Evolutionary conservation across 2,888 invertebrate genomes (phyloP), one percentile per base, ranked within the genome.

Genomic region (Strigamia maritima): DNA sequence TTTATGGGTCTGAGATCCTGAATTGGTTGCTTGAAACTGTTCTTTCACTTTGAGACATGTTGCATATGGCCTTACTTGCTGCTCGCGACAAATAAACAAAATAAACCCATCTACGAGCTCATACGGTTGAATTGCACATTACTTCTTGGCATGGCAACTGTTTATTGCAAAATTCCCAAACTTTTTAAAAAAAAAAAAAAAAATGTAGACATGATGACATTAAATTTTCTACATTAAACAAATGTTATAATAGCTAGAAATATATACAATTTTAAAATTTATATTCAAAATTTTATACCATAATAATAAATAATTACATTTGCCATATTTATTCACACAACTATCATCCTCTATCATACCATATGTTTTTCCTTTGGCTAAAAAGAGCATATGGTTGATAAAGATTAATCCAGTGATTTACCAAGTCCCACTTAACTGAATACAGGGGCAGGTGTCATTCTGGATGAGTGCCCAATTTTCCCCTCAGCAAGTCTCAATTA

Each of bases 371-470:
- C 19, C 2, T 54, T 7, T 2, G 60, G 60, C 6, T 12, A 60
- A 22, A 12, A 24, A 22, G 60, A 60, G 60, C 60, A 60, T 19
- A 24, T 60, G 60, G 60, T 60, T 24, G 60, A 22, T 24, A 24
- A 22, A 24, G 60, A 60, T 60, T 19, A 60, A 60, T 60, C 60
- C 24, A 19, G 19, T 60, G 22, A 22, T 60, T 60, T 60, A 60
- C 60, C 60, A 14, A 19, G 14, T 7, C 60, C 60, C 60, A 60
- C 19, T 60, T 60, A 60, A 60, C 60, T 44, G 16, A 60, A 22
- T 60, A n/a, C 60, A 60, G 22, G 60, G 60, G 60, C 60, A 60
- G 60, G 60, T 60, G 60, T 60, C 60, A 24, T 60, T 60, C 60
- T 60, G 60, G 60, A 60, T 24, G 60, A 19, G 60, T 60, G 60